Conservation (phyloP, 2,888 invertebrate genomes). For the Ophioninae sp. region DNA sequence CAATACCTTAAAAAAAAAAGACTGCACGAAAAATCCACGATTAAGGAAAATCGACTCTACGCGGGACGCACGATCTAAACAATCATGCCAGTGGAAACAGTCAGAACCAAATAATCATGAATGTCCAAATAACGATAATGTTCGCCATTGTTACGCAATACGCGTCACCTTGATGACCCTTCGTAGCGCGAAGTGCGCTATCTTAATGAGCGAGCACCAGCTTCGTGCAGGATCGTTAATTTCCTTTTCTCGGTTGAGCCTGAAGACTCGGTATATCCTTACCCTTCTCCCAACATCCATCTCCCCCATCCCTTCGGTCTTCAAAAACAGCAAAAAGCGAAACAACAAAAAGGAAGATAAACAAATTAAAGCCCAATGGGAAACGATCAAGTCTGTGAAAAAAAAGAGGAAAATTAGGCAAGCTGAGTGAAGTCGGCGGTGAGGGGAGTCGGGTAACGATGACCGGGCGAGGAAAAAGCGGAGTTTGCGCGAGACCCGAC, state of each 20-base stretch:
- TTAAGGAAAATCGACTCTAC: no score
- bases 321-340: no score
- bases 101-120: background rate
- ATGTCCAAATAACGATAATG: background rate
- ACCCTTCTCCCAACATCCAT: background rate
- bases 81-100: no score
- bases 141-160: background rate
- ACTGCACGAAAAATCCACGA: no score
- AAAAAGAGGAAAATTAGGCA: background rate
- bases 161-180: background rate
- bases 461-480: background rate
- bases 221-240: conserved; percentile 21
- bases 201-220: conserved; percentile 4
- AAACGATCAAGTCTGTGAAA: background rate
- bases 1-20: no score
- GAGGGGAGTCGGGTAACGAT: background rate
- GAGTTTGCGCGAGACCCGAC: background rate
- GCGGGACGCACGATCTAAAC: no score
- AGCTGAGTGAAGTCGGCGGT: no score
- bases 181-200: background rate
- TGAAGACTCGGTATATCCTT: background rate
- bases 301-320: background rate
- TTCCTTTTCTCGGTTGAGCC: conserved; percentile 7
- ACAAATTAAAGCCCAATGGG: background rate
- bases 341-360: background rate